A percentile compares a stretch with the other conserved stretches of the same genome.
Evolutionary conservation across 2,113 vertebrate species (phyloP).

Genomic region (Paratilapia polleni): DNA sequence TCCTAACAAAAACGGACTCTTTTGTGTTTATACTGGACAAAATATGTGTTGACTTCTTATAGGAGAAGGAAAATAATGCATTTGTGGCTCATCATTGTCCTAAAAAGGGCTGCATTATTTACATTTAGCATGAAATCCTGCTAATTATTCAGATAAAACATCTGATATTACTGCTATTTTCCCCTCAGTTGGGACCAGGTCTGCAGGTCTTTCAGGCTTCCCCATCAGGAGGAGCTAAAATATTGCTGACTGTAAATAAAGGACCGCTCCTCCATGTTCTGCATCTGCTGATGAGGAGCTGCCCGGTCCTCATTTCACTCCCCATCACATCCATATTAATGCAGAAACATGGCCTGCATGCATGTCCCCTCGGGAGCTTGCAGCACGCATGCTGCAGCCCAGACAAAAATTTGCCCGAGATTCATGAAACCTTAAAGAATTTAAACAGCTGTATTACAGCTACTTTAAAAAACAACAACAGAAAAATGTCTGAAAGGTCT

Average conservation of each 20-base stretch:
- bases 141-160: neutral
- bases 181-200: neutral
- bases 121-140: neutral
- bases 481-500: neutral
- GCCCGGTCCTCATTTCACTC: neutral
- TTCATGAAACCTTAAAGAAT: slow-evolving; percentile 23
- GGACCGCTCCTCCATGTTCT: neutral
- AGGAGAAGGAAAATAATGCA: neutral
- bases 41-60: neutral
- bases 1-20: neutral
- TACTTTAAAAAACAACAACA: neutral
- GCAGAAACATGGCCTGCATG: neutral
- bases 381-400: slow-evolving; percentile 5
- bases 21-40: neutral
- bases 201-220: neutral
- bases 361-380: neutral
- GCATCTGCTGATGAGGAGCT: neutral
- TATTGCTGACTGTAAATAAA: neutral
- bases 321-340: slow-evolving; percentile 53
- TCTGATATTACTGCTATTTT: neutral
- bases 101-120: too few relatives aligned
- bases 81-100: neutral
- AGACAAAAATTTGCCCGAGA: neutral
- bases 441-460: neutral
- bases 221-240: neutral